Evolutionary conservation across 1,140 invertebrate genomes (phyloP).

Genomic region (Antheraea mylitta): DNA sequence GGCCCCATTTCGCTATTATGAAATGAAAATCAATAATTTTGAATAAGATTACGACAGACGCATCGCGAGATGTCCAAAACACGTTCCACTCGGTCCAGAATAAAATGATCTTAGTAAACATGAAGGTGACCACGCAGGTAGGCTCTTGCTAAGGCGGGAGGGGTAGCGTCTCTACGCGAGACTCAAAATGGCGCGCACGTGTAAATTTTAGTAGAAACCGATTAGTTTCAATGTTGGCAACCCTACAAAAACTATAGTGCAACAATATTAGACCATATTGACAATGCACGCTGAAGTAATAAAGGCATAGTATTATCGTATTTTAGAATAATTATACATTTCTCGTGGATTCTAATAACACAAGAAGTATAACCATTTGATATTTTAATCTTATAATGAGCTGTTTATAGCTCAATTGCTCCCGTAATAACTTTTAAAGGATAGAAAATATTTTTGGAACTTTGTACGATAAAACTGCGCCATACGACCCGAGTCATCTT

Average conservation of each 20-base stretch:
- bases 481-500: not conserved
- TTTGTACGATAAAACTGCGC: not conserved
- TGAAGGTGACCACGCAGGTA: not conserved
- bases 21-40: not conserved
- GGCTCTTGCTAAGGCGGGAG: not conserved
- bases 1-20: not conserved
- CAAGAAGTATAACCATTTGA: no score
- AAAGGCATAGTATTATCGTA: not conserved
- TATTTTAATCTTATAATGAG: no score
- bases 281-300: not conserved
- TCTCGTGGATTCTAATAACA: no score
- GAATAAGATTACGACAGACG: not conserved
- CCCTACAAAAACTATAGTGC: not conserved
- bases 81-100: not conserved
- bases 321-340: not conserved
- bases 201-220: not conserved
- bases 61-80: not conserved
- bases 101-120: not conserved
- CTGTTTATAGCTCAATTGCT: no score
- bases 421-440: no score
- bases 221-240: not conserved
- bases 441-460: no score
- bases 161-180: slow-evolving; percentile 5
- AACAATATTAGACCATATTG: not conserved
- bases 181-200: slow-evolving; percentile 12